Conservation (phyloP, 2,797 vertebrate genomes). For the Aplochiton taeniatus region DNA sequence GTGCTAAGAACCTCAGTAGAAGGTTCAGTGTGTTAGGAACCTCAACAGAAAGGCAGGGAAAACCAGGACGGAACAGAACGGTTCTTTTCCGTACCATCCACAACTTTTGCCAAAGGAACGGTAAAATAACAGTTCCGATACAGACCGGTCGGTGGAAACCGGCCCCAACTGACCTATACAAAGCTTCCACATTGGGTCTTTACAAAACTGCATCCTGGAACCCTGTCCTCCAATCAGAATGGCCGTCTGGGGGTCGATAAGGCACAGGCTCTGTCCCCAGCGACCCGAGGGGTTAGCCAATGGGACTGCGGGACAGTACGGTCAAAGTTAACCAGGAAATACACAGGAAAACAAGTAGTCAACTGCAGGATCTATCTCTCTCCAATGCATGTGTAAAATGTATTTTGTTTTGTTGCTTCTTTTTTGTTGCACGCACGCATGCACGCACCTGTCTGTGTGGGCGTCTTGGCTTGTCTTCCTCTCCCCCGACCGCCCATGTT, state of each 20-base stretch:
- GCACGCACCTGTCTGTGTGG: slow-evolving; percentile 49
- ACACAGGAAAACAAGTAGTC: neutral
- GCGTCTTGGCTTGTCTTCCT: slow-evolving; percentile 64
- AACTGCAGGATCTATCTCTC: no score
- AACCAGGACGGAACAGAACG: no score
- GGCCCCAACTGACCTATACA: slow-evolving; percentile 79
- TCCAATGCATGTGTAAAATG: neutral
- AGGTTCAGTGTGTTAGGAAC: no score
- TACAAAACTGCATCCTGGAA: slow-evolving; percentile 80
- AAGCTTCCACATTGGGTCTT: slow-evolving; percentile 87
- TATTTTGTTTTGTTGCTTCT: no score
- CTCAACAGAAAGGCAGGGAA: no score
- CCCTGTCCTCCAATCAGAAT: slow-evolving; percentile 81
- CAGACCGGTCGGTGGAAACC: no score
- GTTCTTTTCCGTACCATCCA: no score
- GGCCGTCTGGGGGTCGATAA: slow-evolving; percentile 76
- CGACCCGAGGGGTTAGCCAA: slow-evolving; percentile 68
- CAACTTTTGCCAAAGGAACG: no score
- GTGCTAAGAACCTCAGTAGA: no score
- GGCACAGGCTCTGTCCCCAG: slow-evolving; percentile 78
- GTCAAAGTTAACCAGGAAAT: neutral
- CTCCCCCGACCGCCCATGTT: slow-evolving; percentile 56
- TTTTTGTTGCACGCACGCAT: neutral
- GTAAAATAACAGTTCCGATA: no score
- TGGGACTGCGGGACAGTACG: slow-evolving; percentile 34